These are phyloP conservation scores for Ferdinandea cuprea DNA, from an alignment of 2,888 invertebrate genomes.

Conservation along the genomic window DNA sequence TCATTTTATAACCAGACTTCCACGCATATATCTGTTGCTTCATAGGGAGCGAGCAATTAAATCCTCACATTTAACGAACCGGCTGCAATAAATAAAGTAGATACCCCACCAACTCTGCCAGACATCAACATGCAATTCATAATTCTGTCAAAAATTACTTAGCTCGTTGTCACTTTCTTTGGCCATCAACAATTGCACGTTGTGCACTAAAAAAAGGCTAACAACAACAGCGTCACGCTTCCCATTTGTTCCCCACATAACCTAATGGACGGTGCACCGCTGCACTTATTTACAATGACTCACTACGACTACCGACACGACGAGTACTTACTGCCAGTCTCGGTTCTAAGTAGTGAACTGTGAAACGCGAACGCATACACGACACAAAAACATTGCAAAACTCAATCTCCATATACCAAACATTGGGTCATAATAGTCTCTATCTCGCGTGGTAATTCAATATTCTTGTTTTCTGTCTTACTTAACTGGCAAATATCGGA, in stretches of 20 bases:
- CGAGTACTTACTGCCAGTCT: slow-evolving; percentile 1
- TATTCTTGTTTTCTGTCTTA: slow-evolving; percentile 55
- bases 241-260: background rate
- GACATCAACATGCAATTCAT: slow-evolving; percentile 31
- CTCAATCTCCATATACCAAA: slow-evolving; percentile 16
- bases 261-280: slow-evolving; percentile 7
- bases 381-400: slow-evolving; percentile 37
- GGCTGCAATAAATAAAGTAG: slow-evolving; percentile 10
- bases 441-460: slow-evolving; percentile 48
- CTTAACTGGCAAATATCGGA: slow-evolving; percentile 39
- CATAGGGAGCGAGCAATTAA: background rate
- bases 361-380: slow-evolving; percentile 4
- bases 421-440: slow-evolving; percentile 28
- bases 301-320: slow-evolving; percentile 27
- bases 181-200: slow-evolving; percentile 28
- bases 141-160: slow-evolving; percentile 46
- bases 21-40: too few species aligned
- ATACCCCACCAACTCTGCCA: slow-evolving; percentile 12
- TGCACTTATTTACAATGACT: slow-evolving; percentile 18
- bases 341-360: slow-evolving; percentile 28
- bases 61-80: background rate
- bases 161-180: slow-evolving; percentile 54
- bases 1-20: too few species aligned
- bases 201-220: background rate
- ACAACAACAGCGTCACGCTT: background rate